Base-by-base conservation (phyloP, 2,797 vertebrate genomes). In the Lepidocolaptes lacrymiger region DNA sequence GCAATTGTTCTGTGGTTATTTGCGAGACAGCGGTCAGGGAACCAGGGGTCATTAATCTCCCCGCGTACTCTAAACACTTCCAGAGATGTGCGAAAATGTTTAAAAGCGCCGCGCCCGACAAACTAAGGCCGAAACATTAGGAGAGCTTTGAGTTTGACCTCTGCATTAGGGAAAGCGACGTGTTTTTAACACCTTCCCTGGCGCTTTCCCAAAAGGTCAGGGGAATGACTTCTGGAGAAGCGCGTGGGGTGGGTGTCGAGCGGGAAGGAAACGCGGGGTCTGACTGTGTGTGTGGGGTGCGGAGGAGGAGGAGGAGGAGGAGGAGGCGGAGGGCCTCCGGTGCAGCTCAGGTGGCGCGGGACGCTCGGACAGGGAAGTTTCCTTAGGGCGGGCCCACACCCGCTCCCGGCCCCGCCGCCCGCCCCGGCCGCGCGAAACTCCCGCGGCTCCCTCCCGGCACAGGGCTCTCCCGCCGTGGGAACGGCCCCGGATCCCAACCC, bases 11-110 rank as follows among this genome's bases (percentile, higher is more conserved):
- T 63, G 58, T 18, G 72, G 79, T 58, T 83, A 84, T 71, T 66
- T 71, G 67, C 95, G 74, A 97, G 64, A 75, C 59, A 80, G 52
- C 37, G 82, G 86, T 69, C 85, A 94, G 82, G 95, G 94, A 77
- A 43, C 56, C 39, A 44, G 21, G 37, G 84, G 74, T 77, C 93
- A 78, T 95, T 85, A 56, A 79, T 91, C 91, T 91, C 62, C 61
- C 68, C 28, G 51, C 28, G 1, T 82, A 68, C 63, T 86, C 73
- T 72, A 94, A 95, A 91, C 73, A 79, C n/a, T 87, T 87, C 88
- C 82, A 87, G 89, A 79, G 69, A 78, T 86, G 88, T 48, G 39
- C 78, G 90, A 87, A 89, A 94, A 88, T 0, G 21, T 15, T 86
- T 76, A 71, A 88, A 90, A 89, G 69, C 52, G 26, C 75, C 87